Evolutionary conservation across 2,888 invertebrate species (phyloP).

Genomic region (Lathronympha strigana): DNA sequence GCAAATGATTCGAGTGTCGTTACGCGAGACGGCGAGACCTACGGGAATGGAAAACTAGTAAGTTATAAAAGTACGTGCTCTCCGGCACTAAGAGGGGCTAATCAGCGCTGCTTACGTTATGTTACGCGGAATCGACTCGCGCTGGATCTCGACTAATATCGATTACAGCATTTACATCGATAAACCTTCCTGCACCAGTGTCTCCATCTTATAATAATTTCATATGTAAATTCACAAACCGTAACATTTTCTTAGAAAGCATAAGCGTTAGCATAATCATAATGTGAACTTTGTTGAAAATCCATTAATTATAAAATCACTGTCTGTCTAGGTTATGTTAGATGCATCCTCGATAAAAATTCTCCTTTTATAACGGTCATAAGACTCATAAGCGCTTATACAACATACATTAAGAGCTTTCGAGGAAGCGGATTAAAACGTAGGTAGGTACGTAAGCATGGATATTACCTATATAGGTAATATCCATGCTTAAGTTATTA

Average conservation of each 20-base stretch:
- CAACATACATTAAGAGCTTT: slow-evolving; percentile 22
- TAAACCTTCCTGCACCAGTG: slow-evolving; percentile 62
- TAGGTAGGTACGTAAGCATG: neutral
- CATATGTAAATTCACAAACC: slow-evolving; percentile 67
- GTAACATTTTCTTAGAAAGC: slow-evolving; percentile 58
- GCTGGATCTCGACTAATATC: slow-evolving; percentile 70
- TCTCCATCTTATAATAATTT: slow-evolving; percentile 67
- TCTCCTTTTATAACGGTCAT: slow-evolving; percentile 25
- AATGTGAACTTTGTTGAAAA: slow-evolving; percentile 43
- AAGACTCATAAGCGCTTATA: slow-evolving; percentile 23
- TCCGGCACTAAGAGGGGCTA: slow-evolving; percentile 63
- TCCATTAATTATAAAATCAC: slow-evolving; percentile 34
- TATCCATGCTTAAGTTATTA: neutral
- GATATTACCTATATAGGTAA: neutral
- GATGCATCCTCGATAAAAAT: slow-evolving; percentile 30
- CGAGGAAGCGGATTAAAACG: slow-evolving; percentile 5
- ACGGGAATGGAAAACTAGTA: slow-evolving; percentile 57
- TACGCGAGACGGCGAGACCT: slow-evolving; percentile 53
- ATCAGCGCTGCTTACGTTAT: slow-evolving; percentile 69
- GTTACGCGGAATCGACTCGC: slow-evolving; percentile 72
- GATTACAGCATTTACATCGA: slow-evolving; percentile 74
- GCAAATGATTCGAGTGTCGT: slow-evolving; percentile 68
- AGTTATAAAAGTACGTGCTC: slow-evolving; percentile 62
- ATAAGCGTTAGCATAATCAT: slow-evolving; percentile 44
- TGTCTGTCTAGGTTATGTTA: slow-evolving; percentile 9